phyloP scores from a whole-genome alignment of 2,888 invertebrate genomes.

The Cetonia aurata region DNA sequence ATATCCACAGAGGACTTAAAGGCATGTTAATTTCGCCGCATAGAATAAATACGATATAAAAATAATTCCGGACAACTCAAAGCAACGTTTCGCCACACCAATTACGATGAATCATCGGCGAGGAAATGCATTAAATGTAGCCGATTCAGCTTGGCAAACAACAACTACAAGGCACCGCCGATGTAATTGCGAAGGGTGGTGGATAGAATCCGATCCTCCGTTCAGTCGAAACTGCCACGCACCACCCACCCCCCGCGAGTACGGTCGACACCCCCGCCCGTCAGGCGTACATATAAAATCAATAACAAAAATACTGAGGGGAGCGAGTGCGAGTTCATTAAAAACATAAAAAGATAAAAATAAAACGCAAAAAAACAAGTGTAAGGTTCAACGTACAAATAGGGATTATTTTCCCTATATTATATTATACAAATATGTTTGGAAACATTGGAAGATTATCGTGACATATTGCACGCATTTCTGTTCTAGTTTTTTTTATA shows the following conservation, averaged over 20 bases:
- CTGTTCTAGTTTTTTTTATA: no score
- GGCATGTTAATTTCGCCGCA: no score
- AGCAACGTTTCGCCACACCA: not conserved
- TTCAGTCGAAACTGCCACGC: not conserved
- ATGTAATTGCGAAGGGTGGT: conserved; percentile 20
- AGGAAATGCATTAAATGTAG: conserved; percentile 5
- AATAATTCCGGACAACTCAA: not conserved
- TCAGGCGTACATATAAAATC: conserved; percentile 21
- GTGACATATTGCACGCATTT: no score
- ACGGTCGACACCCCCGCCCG: conserved; percentile 7
- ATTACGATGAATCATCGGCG: not conserved
- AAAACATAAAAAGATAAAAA: not conserved
- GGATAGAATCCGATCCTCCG: conserved; percentile 4
- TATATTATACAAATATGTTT: no score
- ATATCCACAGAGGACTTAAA: no score
- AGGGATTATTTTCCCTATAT: no score
- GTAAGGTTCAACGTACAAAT: no score
- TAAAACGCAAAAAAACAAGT: not conserved
- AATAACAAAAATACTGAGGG: conserved; percentile 36
- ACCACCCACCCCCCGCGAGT: conserved; percentile 8
- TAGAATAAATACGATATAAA: not conserved
- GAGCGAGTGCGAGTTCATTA: conserved; percentile 14
- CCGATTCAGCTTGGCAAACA: not conserved
- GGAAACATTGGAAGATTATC: no score
- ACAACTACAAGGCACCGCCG: no score